Evolutionary conservation across 2,888 invertebrate genomes (phyloP), one percentile per base, ranked within the genome.

Genomic region (Chalcosyrphus nemorum): DNA sequence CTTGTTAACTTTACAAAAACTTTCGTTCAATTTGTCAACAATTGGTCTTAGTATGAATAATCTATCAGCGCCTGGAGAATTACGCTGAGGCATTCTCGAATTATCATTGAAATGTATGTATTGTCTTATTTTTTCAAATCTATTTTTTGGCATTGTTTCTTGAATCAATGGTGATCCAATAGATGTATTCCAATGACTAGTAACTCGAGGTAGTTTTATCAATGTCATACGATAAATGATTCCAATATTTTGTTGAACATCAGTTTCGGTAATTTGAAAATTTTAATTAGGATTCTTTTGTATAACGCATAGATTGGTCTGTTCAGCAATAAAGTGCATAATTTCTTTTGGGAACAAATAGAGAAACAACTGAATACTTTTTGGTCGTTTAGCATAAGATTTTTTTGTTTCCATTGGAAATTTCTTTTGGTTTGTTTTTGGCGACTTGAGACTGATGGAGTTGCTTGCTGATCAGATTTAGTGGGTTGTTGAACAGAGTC

Each of bases 1-100:
- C 29, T 45, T 29, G 15, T 11, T 13, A 27, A 61, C 4, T 29
- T 21, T 17, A 27, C 43, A 7, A 27, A 61, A 61, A 45, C 7
- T 61, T 29, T 21, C 19, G 7, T 45, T 61, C 29, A 45, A 45
- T 61, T 61, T 61, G 7, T 43, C 61, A 7, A 61, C 61, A 15
- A 61, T 61, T 1, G 29, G 61, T 61, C 61, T 24, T 2, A 45
- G 15, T 61, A 27, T 61, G 17, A 29, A 45, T 47, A 21, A 47
- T 47, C 19, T 47, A 9, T 47, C 47, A 21, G 11, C 17, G 13
- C 47, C 21, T 21, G 47, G 17, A 7, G 47, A 6, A 11, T 47
- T 47, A 47, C 43, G 43, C 15, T 11, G 43, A 43, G 13, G 13
- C 43, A 43, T 43, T 43, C 13, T 43, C 15, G 13, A 43, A 43